Evolutionary conservation across 2,888 invertebrate genomes (phyloP), one percentile per base, ranked within the genome.

Genomic region (Melinaea marsaeus): DNA sequence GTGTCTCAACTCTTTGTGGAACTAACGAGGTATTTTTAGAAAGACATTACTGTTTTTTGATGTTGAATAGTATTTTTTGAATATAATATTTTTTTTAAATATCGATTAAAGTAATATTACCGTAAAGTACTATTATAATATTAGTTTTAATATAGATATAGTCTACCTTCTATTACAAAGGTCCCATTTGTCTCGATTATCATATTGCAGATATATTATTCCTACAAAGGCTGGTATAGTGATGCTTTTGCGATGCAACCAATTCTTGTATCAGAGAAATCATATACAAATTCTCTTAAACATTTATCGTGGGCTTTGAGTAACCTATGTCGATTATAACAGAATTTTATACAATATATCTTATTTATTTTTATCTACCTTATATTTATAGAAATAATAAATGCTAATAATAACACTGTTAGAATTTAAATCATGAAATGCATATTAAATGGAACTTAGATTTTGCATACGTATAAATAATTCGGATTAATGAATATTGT

Each of bases 131-230:
- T 32, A 32, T 3, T 51, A 9, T 32, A 51, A 6, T 51, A 11
- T 51, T 51, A 7, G 22, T 22, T 22, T 22, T 22, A 22, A 22
- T 22, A 22, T 22, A 22, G 22, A 0, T 22, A 22, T 22, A 22
- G 1, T 22, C 22, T 22, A 22, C 1, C 55, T 55, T 48, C 33
- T 64, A 37, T 58, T 35, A 47, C 61, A 61, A 61, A 58, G 58
- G 46, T 55, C 58, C 64, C 63, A 64, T 64, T 58, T 60, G 60
- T 64, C 57, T 60, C 57, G 22, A 37, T 57, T 59, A 63, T 57
- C 51, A 59, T 58, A 55, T 64, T 57, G 55, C 58, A 34, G 61
- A 64, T 64, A 64, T 64, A 63, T 63, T 57, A 59, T 64, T 58
- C 51, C 22, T 32, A 11, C 57, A 57, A 62, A 62, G 57, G 61